Evolutionary conservation across 2,797 vertebrate genomes (phyloP), one percentile per base, ranked within the genome.

Genomic region (Coluber constrictor): DNA sequence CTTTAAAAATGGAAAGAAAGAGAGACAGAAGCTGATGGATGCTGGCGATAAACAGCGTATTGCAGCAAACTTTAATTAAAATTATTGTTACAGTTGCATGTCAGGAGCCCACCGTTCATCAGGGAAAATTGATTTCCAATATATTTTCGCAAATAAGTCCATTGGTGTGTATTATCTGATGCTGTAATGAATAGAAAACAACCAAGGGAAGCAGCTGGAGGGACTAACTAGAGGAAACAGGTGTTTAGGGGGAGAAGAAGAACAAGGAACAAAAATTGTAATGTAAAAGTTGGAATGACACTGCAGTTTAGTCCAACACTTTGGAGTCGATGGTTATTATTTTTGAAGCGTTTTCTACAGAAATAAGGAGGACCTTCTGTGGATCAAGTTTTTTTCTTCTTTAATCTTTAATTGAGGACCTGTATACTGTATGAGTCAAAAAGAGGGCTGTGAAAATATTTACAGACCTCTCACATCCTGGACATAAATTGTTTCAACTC

Each of bases 41-140:
- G 87, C 54, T 0, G 0, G 60, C 0, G 32, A 96, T 94, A 94
- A 93, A 95, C 93, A 8, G 29, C 55, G 37, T 0, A 0, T 51
- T 10, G 60, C 13, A 0, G 43, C 0, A 92, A 83, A 92, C 90
- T 95, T 93, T 95, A 96, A 96, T 97, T 95, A 96, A 95, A 94
- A 55, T 23, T 0, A 55, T 92, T 29, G 10, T 94, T 92, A 86
- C 54, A 8, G 70, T 89, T 20, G 56, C 27, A 4, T 1, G 91
- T 87, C 3, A 0, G 87, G 79, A 93, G 66, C 89, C 96, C 66
- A 83, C 88, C 83, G 91, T 95, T 87, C 4, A 61, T 25, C 56
- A 91, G 47, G n/a, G 93, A 60, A 37, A 95, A 94, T 94, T 60
- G 89, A 92, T 92, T 92, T 93, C 89, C 92, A 63, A 55, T 63